These are phyloP conservation scores for Xestia rhomboidea DNA, from an alignment of 2,888 invertebrate species.

Conservation along the genomic window DNA sequence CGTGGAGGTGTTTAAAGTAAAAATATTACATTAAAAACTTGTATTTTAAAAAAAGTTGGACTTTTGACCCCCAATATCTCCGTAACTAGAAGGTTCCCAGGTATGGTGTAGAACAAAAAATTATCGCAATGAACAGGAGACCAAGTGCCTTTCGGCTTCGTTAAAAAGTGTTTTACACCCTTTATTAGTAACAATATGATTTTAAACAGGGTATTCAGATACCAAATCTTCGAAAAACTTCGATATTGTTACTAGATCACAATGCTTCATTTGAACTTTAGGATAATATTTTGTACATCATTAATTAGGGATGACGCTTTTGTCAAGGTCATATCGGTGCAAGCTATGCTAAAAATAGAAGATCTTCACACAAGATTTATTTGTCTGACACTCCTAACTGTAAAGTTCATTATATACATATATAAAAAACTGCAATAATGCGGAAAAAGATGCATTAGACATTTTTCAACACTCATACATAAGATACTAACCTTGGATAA, in stretches of 20 bases:
- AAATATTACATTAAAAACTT: no score
- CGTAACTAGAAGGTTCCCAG: no score
- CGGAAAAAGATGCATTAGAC: neutral
- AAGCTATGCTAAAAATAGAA: neutral
- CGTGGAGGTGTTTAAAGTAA: no score
- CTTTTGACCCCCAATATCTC: no score
- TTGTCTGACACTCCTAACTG: neutral
- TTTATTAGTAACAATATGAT: no score
- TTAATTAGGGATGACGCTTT: neutral
- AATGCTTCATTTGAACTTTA: neutral
- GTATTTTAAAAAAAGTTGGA: no score
- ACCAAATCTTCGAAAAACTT: neutral
- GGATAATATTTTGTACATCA: neutral
- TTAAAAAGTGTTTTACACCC: no score
- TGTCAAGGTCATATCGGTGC: neutral
- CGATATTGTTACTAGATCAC: neutral
- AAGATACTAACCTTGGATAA: neutral
- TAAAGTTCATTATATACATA: neutral
- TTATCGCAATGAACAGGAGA: no score
- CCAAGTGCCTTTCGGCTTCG: no score
- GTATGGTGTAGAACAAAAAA: no score
- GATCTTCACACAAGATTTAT: neutral
- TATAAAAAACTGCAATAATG: slow-evolving; percentile 1
- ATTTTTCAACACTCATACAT: neutral
- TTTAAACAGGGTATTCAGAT: neutral